Evolutionary conservation across 2,888 invertebrate species (phyloP).

Genomic region (Drosophila neutralis): DNA sequence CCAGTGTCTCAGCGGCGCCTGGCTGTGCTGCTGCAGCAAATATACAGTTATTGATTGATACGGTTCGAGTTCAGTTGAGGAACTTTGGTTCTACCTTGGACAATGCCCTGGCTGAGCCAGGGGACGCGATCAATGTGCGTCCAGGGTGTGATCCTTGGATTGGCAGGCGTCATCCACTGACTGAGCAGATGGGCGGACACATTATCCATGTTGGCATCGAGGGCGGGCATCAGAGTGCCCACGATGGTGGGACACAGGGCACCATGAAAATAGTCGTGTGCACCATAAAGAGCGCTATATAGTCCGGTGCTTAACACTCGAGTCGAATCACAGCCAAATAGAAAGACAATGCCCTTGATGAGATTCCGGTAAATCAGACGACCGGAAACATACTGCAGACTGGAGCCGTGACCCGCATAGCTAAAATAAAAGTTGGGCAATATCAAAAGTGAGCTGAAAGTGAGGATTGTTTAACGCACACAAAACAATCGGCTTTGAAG

Average conservation of each 20-base stretch:
- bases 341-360: conserved; percentile 86
- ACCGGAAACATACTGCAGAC: conserved; percentile 87
- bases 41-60: not conserved
- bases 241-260: conserved; percentile 85
- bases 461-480: conserved; percentile 84
- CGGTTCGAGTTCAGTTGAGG: not conserved
- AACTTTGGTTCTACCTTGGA: conserved; percentile 64
- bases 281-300: conserved; percentile 85
- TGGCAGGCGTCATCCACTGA: conserved; percentile 84
- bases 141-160: conserved; percentile 84
- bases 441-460: not conserved
- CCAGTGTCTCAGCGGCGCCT: conserved; percentile 14
- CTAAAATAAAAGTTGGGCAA: conserved; percentile 80
- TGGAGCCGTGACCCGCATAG: conserved; percentile 90
- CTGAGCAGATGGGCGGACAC: conserved; percentile 85
- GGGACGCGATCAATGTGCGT: conserved; percentile 83
- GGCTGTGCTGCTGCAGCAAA: conserved; percentile 14
- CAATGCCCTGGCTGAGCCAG: conserved; percentile 84
- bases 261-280: conserved; percentile 85
- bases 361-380: conserved; percentile 86
- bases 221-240: conserved; percentile 86
- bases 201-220: conserved; percentile 86
- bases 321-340: conserved; percentile 89
- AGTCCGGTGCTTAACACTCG: conserved; percentile 84
- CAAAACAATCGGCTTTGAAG: conserved; percentile 86